A percentile compares a stretch with the other conserved stretches of the same genome.
Conservation (phyloP, 2,797 vertebrate genomes). For the Fistularia commersonii region DNA sequence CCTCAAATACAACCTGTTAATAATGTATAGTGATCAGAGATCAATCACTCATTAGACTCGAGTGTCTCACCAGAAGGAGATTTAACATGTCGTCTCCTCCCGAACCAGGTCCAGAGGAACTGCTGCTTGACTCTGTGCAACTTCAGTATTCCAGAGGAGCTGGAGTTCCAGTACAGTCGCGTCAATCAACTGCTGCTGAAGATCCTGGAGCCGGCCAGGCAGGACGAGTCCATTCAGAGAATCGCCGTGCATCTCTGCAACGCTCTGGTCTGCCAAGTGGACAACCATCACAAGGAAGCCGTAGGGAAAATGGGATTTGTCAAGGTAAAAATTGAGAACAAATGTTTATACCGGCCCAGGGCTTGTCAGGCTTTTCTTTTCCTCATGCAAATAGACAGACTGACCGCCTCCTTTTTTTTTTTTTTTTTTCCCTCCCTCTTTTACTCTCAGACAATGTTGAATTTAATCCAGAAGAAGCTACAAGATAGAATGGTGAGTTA, state of each 20-base stretch:
- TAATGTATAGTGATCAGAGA: no score
- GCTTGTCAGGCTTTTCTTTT: not conserved
- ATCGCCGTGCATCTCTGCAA: conserved; percentile 98
- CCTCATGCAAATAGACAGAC: no score
- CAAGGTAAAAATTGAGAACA: conserved; percentile 72
- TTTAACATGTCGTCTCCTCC: not conserved
- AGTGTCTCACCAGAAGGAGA: no score
- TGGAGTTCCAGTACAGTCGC: conserved; percentile 94
- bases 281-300: conserved; percentile 97
- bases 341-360: no score
- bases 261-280: conserved; percentile 96
- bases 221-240: conserved; percentile 97
- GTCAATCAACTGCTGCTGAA: conserved; percentile 93
- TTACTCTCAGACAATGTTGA: conserved; percentile 85
- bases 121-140: conserved; percentile 97
- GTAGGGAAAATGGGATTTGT: conserved; percentile 99
- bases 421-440: not conserved
- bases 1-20: no score
- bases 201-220: conserved; percentile 89
- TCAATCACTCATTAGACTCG: no score
- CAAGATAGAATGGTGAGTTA: conserved; percentile 88
- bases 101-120: conserved; percentile 90
- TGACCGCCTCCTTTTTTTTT: not conserved
- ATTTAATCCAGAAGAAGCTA: conserved; percentile 95
- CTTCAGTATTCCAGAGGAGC: conserved; percentile 96